These are phyloP conservation scores for Ceratoteleas bidentatus DNA, from an alignment of 1,140 invertebrate genomes.

Conservation along the genomic window DNA sequence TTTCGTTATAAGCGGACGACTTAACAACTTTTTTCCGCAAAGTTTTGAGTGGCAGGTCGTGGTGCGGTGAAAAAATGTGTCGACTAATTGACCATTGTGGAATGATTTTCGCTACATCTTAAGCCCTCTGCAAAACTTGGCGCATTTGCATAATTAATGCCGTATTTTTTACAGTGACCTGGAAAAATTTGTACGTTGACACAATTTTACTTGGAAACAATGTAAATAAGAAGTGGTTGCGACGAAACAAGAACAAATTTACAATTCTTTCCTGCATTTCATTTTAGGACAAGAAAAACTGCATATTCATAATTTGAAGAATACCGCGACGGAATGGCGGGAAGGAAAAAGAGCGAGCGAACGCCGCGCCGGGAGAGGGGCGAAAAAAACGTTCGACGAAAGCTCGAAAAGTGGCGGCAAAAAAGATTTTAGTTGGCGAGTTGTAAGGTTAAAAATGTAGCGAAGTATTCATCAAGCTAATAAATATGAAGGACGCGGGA, in stretches of 20 bases:
- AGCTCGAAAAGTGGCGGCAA: slow-evolving; percentile 52
- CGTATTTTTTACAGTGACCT: slow-evolving; percentile 58
- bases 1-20: slow-evolving; percentile 17
- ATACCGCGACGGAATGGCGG: not conserved
- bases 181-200: slow-evolving; percentile 50
- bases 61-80: slow-evolving; percentile 47
- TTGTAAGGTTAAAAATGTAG: slow-evolving; percentile 61
- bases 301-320: slow-evolving; percentile 62
- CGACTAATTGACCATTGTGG: slow-evolving; percentile 57
- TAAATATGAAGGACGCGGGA: slow-evolving; percentile 63
- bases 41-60: slow-evolving; percentile 28
- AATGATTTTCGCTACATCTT: slow-evolving; percentile 51
- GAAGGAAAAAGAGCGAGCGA: not conserved
- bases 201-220: slow-evolving; percentile 54
- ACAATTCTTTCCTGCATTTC: slow-evolving; percentile 50
- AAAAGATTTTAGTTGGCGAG: slow-evolving; percentile 53
- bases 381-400: slow-evolving; percentile 37
- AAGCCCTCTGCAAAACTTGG: slow-evolving; percentile 41
- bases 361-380: not conserved
- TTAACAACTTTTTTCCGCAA: slow-evolving; percentile 45
- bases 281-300: slow-evolving; percentile 34
- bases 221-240: slow-evolving; percentile 63
- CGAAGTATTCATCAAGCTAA: slow-evolving; percentile 64
- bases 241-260: slow-evolving; percentile 56
- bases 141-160: slow-evolving; percentile 63